phyloP scores from a whole-genome alignment of 2,888 invertebrate species.

The Cephus pulcher region DNA sequence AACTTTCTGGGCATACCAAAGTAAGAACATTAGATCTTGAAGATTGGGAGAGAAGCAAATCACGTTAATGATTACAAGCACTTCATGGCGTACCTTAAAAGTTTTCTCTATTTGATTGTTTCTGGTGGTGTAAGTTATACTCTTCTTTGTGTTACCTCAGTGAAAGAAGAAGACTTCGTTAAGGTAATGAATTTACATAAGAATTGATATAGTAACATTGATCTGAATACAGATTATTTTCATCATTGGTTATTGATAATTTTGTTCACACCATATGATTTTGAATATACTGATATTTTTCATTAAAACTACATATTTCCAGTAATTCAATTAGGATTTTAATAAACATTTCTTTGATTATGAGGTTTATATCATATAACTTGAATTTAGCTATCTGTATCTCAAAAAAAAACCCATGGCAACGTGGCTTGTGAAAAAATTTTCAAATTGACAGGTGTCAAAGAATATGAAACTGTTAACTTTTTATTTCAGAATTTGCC shows the following conservation, averaged over 20 bases:
- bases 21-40: conserved; percentile 66
- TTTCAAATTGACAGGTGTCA: neutral
- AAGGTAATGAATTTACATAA: no score
- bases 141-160: conserved; percentile 4
- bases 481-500: conserved; percentile 9
- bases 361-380: no score
- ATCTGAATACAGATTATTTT: no score
- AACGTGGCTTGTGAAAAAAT: neutral
- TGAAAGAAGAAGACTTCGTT: neutral
- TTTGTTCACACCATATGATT: no score
- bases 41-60: conserved; percentile 71
- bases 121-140: conserved; percentile 18
- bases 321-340: no score
- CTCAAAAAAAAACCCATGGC: neutral
- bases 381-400: no score
- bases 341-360: no score
- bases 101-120: conserved; percentile 39
- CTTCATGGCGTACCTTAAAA: conserved; percentile 67
- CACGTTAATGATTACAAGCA: conserved; percentile 68
- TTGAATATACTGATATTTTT: no score
- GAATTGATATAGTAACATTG: no score
- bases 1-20: conserved; percentile 64
- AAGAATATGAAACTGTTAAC: neutral
- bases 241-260: no score
- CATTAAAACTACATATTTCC: no score